phyloP scores from a whole-genome alignment of 2,113 vertebrate genomes.

The Chaenocephalus aceratus region DNA sequence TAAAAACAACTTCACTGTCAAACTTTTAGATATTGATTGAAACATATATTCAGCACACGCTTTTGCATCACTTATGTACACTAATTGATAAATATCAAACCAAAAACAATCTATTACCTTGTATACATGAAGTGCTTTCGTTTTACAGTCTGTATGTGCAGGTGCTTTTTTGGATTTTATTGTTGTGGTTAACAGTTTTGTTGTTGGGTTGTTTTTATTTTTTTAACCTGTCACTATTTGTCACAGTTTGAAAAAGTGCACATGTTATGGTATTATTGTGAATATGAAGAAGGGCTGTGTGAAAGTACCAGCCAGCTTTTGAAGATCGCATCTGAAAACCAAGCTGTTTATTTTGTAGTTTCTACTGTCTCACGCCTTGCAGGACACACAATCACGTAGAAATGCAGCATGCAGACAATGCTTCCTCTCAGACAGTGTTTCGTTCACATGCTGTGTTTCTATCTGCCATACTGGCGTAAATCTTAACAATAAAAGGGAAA shows the following conservation, averaged over 20 bases:
- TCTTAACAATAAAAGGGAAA: constrained; percentile 35
- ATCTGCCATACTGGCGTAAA: constrained; percentile 22
- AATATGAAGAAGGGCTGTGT: constrained; percentile 81
- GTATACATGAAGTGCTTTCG: constrained; percentile 84
- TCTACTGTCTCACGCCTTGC: constrained; percentile 41
- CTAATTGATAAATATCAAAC: constrained; percentile 83
- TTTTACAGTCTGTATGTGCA: constrained; percentile 77
- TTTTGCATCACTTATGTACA: constrained; percentile 82
- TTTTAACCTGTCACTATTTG: constrained; percentile 68
- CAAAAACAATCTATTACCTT: constrained; percentile 84
- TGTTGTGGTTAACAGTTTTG: constrained; percentile 75
- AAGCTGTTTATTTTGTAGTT: constrained; percentile 25
- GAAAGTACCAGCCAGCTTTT: constrained; percentile 66
- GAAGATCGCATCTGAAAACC: constrained; percentile 66
- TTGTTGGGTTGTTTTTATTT: constrained; percentile 71
- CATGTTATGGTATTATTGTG: constrained; percentile 74
- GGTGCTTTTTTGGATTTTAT: constrained; percentile 79
- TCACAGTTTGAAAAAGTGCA: constrained; percentile 78
- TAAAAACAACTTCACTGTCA: constrained; percentile 66
- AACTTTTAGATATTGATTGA: constrained; percentile 75
- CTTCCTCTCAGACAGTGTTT: neutral
- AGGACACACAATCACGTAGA: constrained; percentile 63
- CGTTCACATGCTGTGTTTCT: constrained; percentile 46
- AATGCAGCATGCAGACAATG: constrained; percentile 24
- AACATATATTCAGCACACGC: constrained; percentile 79